Percentiles rank a stretch among this genome's conserved stretches.
Evolutionary conservation across 2,888 invertebrate species (phyloP).

Genomic region (Helicoverpa assulta): DNA sequence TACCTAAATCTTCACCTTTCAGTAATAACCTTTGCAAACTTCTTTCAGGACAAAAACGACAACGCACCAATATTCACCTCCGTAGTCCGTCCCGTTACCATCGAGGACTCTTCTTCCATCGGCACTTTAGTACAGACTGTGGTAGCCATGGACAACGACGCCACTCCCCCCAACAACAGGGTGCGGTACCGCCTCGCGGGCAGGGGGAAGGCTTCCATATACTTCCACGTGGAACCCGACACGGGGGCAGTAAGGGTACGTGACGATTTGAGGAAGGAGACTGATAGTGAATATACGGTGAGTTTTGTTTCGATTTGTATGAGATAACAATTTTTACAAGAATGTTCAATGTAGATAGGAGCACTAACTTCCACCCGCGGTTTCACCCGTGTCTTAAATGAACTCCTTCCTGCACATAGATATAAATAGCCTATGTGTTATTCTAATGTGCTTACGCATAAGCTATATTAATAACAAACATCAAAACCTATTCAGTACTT

Average conservation of each 20-base stretch:
- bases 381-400: too few relatives aligned
- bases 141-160: slow-evolving; percentile 95
- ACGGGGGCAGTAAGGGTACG: slow-evolving; percentile 95
- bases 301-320: slow-evolving; percentile 56
- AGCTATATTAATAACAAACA: too few relatives aligned
- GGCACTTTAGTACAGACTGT: slow-evolving; percentile 95
- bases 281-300: slow-evolving; percentile 96
- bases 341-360: too few relatives aligned
- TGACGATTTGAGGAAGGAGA: slow-evolving; percentile 96
- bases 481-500: too few relatives aligned
- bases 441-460: too few relatives aligned
- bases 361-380: too few relatives aligned
- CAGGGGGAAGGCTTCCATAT: slow-evolving; percentile 94
- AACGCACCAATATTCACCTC: slow-evolving; percentile 96
- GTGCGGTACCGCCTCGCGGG: slow-evolving; percentile 95
- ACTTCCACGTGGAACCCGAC: slow-evolving; percentile 96
- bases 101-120: slow-evolving; percentile 95
- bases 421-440: too few relatives aligned
- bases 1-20: too few relatives aligned
- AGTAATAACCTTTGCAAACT: not conserved
- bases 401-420: too few relatives aligned
- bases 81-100: slow-evolving; percentile 94
- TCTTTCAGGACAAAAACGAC: slow-evolving; percentile 95
- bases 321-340: too few relatives aligned
- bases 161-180: slow-evolving; percentile 95